phyloP scores from a whole-genome alignment of 2,113 vertebrate genomes.

The Sphaerodactylus townsendi region DNA sequence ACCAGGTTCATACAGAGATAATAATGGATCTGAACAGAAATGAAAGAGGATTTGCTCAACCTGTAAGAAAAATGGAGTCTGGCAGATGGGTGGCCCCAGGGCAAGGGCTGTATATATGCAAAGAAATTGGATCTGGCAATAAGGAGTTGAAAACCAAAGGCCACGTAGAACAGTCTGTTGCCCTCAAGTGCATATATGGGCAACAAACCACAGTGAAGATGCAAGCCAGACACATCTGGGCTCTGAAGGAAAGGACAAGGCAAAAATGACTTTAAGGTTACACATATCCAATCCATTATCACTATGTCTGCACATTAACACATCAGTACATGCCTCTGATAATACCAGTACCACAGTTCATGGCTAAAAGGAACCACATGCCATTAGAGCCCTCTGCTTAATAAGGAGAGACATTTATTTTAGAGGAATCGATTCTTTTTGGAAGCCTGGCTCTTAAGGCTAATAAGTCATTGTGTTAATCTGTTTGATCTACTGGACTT shows the following conservation, averaged over 20 bases:
- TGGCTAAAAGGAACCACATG: slow-evolving; percentile 72
- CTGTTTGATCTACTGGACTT: slow-evolving; percentile 67
- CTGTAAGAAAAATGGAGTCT: neutral
- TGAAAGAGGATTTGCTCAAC: no score
- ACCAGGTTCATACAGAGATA: neutral
- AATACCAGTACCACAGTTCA: slow-evolving; percentile 56
- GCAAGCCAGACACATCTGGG: slow-evolving; percentile 30
- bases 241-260: slow-evolving; percentile 8
- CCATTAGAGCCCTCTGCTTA: slow-evolving; percentile 51
- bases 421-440: slow-evolving; percentile 71
- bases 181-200: neutral
- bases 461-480: slow-evolving; percentile 61
- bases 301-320: slow-evolving; percentile 63
- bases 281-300: slow-evolving; percentile 54
- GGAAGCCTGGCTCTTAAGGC: slow-evolving; percentile 67
- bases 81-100: neutral
- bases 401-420: slow-evolving; percentile 70
- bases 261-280: slow-evolving; percentile 50
- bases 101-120: neutral
- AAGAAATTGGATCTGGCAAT: neutral
- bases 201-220: slow-evolving; percentile 13
- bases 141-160: slow-evolving; percentile 35
- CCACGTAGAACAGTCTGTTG: neutral
- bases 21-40: neutral
- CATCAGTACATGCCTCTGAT: slow-evolving; percentile 56